These are phyloP conservation scores for Gallinago jamesoni DNA, from an alignment of 2,113 vertebrate species.

Conservation along the genomic window DNA sequence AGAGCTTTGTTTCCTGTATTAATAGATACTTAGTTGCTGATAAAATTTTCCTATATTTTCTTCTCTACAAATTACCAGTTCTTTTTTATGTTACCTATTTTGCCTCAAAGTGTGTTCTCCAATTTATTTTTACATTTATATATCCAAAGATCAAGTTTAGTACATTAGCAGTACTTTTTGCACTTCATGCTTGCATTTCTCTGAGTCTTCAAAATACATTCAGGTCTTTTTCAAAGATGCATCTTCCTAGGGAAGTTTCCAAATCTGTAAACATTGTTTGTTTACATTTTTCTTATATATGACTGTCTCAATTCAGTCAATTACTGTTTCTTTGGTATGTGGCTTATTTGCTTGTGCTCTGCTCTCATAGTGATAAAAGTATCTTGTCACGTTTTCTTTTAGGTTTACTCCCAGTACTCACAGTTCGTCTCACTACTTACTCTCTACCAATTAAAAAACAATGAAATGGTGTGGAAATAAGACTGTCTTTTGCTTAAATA, in stretches of 20 bases:
- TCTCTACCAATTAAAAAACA: background rate
- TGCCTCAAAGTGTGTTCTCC: background rate
- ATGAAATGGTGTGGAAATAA: background rate
- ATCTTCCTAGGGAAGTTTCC: background rate
- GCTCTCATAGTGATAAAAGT: background rate
- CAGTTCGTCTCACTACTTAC: background rate
- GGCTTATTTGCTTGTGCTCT: background rate
- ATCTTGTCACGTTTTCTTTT: background rate
- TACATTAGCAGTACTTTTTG: background rate
- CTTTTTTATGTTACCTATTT: background rate
- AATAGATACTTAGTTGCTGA: background rate
- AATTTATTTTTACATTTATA: background rate
- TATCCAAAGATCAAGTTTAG: background rate
- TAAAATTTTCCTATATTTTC: background rate
- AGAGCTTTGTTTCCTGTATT: background rate
- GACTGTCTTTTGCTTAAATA: background rate
- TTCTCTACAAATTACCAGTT: background rate
- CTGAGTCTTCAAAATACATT: background rate
- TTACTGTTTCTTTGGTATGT: background rate
- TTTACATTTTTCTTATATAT: background rate
- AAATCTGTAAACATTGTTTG: background rate
- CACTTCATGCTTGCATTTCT: background rate
- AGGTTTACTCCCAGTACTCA: background rate
- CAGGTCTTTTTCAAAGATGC: background rate
- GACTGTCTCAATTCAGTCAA: background rate